Percentiles rank a stretch among this genome's conserved stretches.
Evolutionary conservation across 2,113 vertebrate species (phyloP).

Genomic region (Crypturellus undulatus): DNA sequence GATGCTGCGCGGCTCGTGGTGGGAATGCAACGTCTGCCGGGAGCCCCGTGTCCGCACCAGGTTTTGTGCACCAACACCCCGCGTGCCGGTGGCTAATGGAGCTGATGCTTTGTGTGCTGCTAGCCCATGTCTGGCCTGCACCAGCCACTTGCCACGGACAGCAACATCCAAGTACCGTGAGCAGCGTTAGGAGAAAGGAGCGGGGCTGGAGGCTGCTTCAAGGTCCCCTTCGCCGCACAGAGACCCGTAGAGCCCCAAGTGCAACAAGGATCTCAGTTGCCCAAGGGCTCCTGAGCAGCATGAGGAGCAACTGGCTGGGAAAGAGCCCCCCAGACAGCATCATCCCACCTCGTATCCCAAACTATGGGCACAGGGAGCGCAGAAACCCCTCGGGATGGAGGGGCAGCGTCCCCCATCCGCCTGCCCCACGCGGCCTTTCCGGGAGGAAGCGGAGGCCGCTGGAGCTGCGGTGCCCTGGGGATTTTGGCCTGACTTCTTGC

Average conservation of each 20-base stretch:
- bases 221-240: too few relatives aligned
- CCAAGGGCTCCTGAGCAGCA: neutral
- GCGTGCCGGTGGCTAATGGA: neutral
- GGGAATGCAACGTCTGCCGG: neutral
- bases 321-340: neutral
- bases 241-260: neutral
- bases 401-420: neutral
- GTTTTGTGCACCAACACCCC: too few relatives aligned
- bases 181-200: neutral
- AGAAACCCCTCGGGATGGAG: neutral
- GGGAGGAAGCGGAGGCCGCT: neutral
- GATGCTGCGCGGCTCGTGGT: rapidly evolving
- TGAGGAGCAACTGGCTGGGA: neutral
- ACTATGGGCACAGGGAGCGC: neutral
- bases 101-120: neutral
- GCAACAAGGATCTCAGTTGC: too few relatives aligned
- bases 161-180: neutral
- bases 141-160: neutral
- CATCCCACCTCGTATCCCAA: neutral
- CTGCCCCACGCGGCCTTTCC: neutral
- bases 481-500: slow-evolving; percentile 33
- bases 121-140: neutral
- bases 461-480: neutral
- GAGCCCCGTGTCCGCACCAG: neutral
- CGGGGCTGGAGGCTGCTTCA: too few relatives aligned